These are phyloP conservation scores for Pyrrhosoma nymphula DNA, from an alignment of 2,888 invertebrate species.

Conservation along the genomic window DNA sequence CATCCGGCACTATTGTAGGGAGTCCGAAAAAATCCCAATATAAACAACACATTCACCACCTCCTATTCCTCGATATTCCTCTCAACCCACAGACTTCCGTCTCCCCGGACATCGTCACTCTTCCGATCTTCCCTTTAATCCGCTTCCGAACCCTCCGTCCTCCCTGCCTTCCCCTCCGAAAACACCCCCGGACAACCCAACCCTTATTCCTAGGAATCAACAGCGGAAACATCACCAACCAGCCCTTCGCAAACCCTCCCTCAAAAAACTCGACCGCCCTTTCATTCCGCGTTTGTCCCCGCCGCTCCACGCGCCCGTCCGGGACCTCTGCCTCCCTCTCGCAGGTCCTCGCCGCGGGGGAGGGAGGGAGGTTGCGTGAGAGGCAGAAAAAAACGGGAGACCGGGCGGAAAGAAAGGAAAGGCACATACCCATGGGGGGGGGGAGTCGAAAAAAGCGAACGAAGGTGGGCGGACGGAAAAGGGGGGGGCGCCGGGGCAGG, in stretches of 20 bases:
- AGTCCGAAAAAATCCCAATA: neutral
- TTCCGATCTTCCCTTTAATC: neutral
- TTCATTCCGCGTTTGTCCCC: constrained; percentile 13
- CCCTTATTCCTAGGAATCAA: constrained; percentile 26
- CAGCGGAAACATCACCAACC: constrained; percentile 6
- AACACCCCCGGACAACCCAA: neutral
- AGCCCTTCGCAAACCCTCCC: neutral
- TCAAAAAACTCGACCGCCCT: neutral
- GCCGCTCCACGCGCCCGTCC: neutral
- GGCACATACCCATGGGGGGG: too few species aligned
- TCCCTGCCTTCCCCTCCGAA: neutral
- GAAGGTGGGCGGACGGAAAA: neutral
- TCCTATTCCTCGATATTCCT: too few species aligned
- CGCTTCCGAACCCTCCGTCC: constrained; percentile 1
- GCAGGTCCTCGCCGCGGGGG: neutral
- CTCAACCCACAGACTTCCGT: neutral
- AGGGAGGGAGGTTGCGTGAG: neutral
- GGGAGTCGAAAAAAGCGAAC: neutral
- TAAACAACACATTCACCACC: neutral
- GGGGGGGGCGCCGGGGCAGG: neutral
- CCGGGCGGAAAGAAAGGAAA: neutral
- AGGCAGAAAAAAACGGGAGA: neutral
- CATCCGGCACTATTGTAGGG: neutral
- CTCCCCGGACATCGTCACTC: neutral
- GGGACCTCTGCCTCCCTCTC: neutral